phyloP scores from a whole-genome alignment of 2,888 invertebrate genomes.

The Phania funesta region DNA sequence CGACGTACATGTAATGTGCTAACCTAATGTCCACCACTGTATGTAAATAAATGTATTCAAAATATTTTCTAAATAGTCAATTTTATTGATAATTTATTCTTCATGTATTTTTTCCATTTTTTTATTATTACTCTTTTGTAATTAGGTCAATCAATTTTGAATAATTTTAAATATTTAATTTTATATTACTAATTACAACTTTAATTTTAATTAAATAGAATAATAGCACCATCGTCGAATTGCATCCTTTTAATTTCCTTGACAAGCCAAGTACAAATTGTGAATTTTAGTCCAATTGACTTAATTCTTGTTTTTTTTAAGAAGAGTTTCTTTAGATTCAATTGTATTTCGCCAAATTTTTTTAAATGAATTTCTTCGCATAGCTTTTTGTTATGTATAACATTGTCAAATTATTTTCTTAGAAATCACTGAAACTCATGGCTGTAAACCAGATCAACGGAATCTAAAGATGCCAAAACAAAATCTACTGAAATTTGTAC shows the following conservation, averaged over 20 bases:
- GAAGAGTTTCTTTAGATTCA: too few species aligned
- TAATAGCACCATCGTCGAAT: not conserved
- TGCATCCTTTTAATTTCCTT: not conserved
- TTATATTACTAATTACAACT: slow-evolving; percentile 36
- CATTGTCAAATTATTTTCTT: too few species aligned
- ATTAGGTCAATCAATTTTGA: slow-evolving; percentile 33
- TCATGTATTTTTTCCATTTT: not conserved
- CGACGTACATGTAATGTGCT: too few species aligned
- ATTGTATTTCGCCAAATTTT: too few species aligned
- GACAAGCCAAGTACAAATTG: not conserved
- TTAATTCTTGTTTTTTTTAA: too few species aligned
- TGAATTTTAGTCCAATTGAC: too few species aligned
- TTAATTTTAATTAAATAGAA: slow-evolving; percentile 21
- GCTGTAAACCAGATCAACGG: too few species aligned
- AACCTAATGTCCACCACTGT: too few species aligned
- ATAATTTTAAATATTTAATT: slow-evolving; percentile 31
- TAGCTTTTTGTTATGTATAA: too few species aligned
- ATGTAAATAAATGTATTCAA: not conserved
- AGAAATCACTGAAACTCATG: too few species aligned
- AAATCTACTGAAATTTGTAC: too few species aligned
- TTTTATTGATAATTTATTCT: not conserved
- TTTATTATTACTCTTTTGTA: slow-evolving; percentile 10
- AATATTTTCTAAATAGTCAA: not conserved
- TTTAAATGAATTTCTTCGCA: not conserved
- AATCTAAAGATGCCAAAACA: too few species aligned